These are phyloP conservation scores for Physella acuta DNA, from an alignment of 1,140 invertebrate species.

Conservation along the genomic window DNA sequence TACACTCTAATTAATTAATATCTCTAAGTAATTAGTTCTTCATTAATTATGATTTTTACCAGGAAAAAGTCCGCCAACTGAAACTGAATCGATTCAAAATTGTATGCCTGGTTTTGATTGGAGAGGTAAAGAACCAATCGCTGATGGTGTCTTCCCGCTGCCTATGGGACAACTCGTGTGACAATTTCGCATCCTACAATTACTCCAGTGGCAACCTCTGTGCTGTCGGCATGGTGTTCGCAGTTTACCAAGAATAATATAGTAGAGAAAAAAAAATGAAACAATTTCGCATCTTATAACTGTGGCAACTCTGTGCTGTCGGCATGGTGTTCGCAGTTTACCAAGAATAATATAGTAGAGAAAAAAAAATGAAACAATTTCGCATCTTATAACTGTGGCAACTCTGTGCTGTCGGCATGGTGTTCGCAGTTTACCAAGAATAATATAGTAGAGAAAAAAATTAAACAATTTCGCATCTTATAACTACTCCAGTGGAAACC, in stretches of 20 bases:
- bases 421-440: constrained; percentile 56
- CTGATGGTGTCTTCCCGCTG: constrained; percentile 50
- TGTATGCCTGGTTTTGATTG: constrained; percentile 47
- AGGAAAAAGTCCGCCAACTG: constrained; percentile 43
- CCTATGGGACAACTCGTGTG: constrained; percentile 53
- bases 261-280: constrained; percentile 54
- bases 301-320: constrained; percentile 46
- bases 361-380: constrained; percentile 53
- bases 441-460: constrained; percentile 53
- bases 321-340: constrained; percentile 56
- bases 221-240: constrained; percentile 54
- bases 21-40: too few species aligned
- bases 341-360: constrained; percentile 55
- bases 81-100: constrained; percentile 51
- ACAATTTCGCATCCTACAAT: constrained; percentile 48
- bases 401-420: constrained; percentile 48
- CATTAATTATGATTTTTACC: too few species aligned
- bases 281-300: constrained; percentile 48
- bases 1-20: too few species aligned
- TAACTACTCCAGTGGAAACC: constrained; percentile 37
- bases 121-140: constrained; percentile 45
- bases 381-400: constrained; percentile 41
- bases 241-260: constrained; percentile 52
- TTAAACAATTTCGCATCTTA: constrained; percentile 51
- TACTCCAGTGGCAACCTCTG: constrained; percentile 41